phyloP scores from a whole-genome alignment of 2,888 invertebrate species.

The Parnassius mnemosyne region DNA sequence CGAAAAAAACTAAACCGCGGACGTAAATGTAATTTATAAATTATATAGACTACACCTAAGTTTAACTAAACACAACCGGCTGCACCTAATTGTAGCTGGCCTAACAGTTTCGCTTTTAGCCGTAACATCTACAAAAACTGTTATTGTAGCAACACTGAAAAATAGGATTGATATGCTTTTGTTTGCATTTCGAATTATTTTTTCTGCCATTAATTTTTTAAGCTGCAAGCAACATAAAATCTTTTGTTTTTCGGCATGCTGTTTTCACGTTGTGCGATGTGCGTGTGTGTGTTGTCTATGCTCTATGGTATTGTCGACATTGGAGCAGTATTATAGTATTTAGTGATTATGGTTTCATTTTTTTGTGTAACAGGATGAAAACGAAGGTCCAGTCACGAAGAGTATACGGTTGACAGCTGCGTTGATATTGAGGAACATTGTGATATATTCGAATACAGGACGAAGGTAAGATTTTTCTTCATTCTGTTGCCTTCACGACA shows the following conservation, averaged over 20 bases:
- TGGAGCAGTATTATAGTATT: slow-evolving; percentile 8
- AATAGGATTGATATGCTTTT: too few relatives aligned
- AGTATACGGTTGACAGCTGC: slow-evolving; percentile 98
- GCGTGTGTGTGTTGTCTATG: slow-evolving; percentile 19
- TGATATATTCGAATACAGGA: slow-evolving; percentile 95
- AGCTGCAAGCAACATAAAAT: too few relatives aligned
- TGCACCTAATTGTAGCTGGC: too few relatives aligned
- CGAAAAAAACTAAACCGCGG: too few relatives aligned
- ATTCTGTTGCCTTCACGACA: background rate
- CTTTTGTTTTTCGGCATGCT: background rate
- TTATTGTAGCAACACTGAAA: too few relatives aligned
- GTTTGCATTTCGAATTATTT: too few relatives aligned
- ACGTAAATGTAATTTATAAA: too few relatives aligned
- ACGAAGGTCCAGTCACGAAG: slow-evolving; percentile 99
- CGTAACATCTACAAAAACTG: too few relatives aligned
- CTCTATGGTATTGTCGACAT: slow-evolving; percentile 27
- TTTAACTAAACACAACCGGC: too few relatives aligned
- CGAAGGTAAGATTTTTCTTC: slow-evolving; percentile 85
- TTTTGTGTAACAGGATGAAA: slow-evolving; percentile 89
- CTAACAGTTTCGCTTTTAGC: too few relatives aligned
- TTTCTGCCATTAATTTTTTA: too few relatives aligned
- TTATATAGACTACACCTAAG: too few relatives aligned
- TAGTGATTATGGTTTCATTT: slow-evolving; percentile 9
- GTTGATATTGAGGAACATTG: slow-evolving; percentile 97
- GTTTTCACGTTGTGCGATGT: background rate